Evolutionary conservation across 2,797 vertebrate species (phyloP), one percentile per base, ranked within the genome.

Genomic region (Rallus crepitans): DNA sequence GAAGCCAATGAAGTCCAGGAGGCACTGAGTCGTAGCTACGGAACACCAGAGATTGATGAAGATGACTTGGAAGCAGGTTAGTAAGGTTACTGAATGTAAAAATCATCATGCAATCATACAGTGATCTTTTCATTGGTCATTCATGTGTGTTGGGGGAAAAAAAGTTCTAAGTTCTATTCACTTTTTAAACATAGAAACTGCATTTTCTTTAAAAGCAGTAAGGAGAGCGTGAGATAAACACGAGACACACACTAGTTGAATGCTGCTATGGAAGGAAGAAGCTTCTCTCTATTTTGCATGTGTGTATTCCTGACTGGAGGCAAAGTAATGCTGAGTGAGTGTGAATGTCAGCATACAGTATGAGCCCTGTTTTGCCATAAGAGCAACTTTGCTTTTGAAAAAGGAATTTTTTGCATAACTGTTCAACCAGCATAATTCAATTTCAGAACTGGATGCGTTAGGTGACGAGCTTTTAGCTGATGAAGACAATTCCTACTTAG

Each of bases 21-120:
- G 76, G 98, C 99, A 0, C 83, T 99, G 96, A 98, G 99, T 96
- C 98, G 99, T 37, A 99, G 99, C 98, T 99, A 99, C 9, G 99
- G 99, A 86, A 99, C 99, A 15, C 99, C 99, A 73, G 99, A 99
- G 23, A 98, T 99, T 25, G 99, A 99, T 85, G 99, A 99, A 45
- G 99, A 99, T 30, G 99, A 99, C 96, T 97, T 99, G 89, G 99
- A 99, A 98, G 99, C 99, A 91, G 99, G 99, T 99, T 66, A 96
- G 98, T 80, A 94, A 63, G 7, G 6, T 52, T 64, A 16, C 37
- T 69, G 55, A 33, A 59, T 69, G 12, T 90, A 79, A 82, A 93
- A 77, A 59, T 61, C 25, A 19, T 33, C 20, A 65, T 80, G 25
- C 2, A 15, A 35, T 80, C n/a, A 24, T 57, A 42, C 5, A 66